These are phyloP conservation scores for Chrysomela aeneicollis DNA, from an alignment of 2,888 invertebrate species.

Conservation along the genomic window DNA sequence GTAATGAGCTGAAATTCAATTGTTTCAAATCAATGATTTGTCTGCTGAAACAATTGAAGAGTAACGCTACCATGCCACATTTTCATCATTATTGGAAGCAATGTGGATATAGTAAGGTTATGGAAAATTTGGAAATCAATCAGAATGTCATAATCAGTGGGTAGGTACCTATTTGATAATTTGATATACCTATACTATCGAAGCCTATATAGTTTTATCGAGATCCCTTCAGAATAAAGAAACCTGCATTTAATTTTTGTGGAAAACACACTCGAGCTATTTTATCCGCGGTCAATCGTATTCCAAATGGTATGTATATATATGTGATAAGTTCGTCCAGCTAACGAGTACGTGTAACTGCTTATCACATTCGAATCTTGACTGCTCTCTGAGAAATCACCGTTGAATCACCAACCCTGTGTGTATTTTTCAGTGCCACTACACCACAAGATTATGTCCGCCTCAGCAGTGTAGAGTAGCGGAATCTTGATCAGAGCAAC, in stretches of 20 bases:
- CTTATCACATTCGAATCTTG: neutral
- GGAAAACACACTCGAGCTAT: neutral
- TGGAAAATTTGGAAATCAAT: too few species aligned
- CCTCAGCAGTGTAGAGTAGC: neutral
- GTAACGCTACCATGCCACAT: too few species aligned
- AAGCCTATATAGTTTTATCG: too few species aligned
- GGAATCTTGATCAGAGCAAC: too few species aligned
- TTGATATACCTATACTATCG: too few species aligned
- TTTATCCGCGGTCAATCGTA: neutral
- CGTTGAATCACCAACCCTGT: neutral
- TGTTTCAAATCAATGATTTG: too few species aligned
- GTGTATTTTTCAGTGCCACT: neutral
- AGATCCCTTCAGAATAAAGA: neutral
- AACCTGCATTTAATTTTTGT: neutral
- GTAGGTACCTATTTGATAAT: too few species aligned
- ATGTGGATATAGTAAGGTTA: too few species aligned
- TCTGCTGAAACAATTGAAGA: too few species aligned
- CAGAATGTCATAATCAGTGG: too few species aligned
- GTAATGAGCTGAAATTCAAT: too few species aligned
- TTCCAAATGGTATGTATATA: neutral
- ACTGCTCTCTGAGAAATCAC: neutral
- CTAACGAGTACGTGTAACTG: slow-evolving; percentile 1
- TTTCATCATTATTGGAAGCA: too few species aligned
- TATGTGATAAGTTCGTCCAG: slow-evolving; percentile 5
- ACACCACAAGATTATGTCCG: neutral